phyloP scores from a whole-genome alignment of 1,140 invertebrate species.

The Diabrotica virgifera region DNA sequence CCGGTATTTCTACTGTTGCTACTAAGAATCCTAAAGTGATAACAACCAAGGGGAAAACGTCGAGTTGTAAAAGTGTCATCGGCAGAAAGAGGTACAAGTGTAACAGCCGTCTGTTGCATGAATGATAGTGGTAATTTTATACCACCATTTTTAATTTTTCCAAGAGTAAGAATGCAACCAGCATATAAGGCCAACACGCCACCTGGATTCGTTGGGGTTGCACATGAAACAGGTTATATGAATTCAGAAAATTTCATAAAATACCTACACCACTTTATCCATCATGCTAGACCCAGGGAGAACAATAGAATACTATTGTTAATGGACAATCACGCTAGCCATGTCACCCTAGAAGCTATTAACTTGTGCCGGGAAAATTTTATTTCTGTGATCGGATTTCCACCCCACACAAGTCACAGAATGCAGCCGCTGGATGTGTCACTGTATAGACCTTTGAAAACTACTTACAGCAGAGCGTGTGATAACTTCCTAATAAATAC shows the following conservation, averaged over 20 bases:
- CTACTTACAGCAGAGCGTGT: constrained; percentile 23
- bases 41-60: too few species aligned
- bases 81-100: constrained; percentile 21
- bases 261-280: background rate
- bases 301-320: constrained; percentile 45
- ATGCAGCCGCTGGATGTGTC: constrained; percentile 45
- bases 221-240: constrained; percentile 17
- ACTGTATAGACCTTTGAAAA: constrained; percentile 48
- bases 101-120: constrained; percentile 36
- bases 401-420: constrained; percentile 44
- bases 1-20: constrained; percentile 47
- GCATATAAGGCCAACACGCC: background rate
- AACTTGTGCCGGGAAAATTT: constrained; percentile 41
- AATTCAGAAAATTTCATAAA: constrained; percentile 12
- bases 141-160: constrained; percentile 27
- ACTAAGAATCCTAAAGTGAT: constrained; percentile 43
- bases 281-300: constrained; percentile 19
- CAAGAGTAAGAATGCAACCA: constrained; percentile 21
- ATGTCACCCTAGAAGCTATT: constrained; percentile 33
- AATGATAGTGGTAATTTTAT: constrained; percentile 39
- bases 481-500: constrained; percentile 12
- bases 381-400: constrained; percentile 44
- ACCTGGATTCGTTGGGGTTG: constrained; percentile 6
- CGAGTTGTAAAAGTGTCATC: too few species aligned
- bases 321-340: constrained; percentile 48